A percentile compares a stretch with the other conserved stretches of the same genome.
phyloP scores from a whole-genome alignment of 2,113 vertebrate genomes.

The Alectura lathami region DNA sequence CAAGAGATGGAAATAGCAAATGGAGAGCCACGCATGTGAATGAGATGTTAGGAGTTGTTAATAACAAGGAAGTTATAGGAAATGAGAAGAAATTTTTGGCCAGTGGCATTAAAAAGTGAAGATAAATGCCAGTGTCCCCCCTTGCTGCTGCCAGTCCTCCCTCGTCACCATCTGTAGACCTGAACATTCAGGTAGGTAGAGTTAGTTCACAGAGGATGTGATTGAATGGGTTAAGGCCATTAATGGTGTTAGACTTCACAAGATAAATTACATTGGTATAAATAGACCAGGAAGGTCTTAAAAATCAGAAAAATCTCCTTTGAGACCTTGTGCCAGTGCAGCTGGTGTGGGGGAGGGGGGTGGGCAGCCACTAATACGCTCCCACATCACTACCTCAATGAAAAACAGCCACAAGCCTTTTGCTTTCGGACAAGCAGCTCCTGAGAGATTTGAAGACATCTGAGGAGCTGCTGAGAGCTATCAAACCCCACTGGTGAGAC shows the following conservation, averaged over 20 bases:
- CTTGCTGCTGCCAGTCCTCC: background rate
- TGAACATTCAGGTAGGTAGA: background rate
- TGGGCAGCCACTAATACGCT: background rate
- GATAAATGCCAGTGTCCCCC: background rate
- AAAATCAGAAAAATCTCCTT: background rate
- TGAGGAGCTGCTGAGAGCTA: background rate
- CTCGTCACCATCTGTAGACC: background rate
- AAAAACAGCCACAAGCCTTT: background rate
- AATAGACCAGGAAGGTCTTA: background rate
- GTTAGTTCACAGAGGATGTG: background rate
- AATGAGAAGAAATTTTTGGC: background rate
- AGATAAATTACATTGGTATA: background rate
- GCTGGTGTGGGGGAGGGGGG: background rate
- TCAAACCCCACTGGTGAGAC: background rate
- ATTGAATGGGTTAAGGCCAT: background rate
- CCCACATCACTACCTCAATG: background rate
- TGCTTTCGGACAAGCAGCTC: background rate
- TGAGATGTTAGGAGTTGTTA: background rate
- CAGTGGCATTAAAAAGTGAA: background rate
- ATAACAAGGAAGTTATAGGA: background rate
- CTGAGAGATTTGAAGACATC: background rate
- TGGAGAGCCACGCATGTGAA: background rate
- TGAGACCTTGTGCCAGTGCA: fast-evolving
- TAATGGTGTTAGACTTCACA: background rate
- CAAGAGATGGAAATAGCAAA: background rate